phyloP scores from a whole-genome alignment of 2,888 invertebrate genomes.

The Oconnorella tubifera region DNA sequence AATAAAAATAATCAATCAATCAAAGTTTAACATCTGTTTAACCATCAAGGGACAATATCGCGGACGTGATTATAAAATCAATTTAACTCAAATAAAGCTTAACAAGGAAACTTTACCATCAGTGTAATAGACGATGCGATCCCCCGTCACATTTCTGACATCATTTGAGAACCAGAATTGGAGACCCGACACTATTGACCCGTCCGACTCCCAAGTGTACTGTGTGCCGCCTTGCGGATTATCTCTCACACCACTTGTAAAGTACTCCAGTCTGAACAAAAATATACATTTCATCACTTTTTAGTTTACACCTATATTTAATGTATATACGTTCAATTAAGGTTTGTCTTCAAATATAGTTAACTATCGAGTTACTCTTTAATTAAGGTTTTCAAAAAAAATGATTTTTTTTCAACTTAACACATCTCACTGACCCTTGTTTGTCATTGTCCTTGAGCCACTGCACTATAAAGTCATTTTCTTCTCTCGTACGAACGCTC shows the following conservation, averaged over 20 bases:
- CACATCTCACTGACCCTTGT: slow-evolving; percentile 17
- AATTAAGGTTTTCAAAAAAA: too few species aligned
- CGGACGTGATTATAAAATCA: too few species aligned
- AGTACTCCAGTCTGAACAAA: slow-evolving; percentile 71
- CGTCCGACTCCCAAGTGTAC: slow-evolving; percentile 67
- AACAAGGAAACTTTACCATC: too few species aligned
- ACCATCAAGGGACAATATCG: too few species aligned
- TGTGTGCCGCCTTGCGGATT: slow-evolving; percentile 6
- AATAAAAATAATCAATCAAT: too few species aligned
- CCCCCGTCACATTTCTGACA: slow-evolving; percentile 52
- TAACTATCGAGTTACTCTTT: too few species aligned
- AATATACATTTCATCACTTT: not conserved
- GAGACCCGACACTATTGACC: slow-evolving; percentile 57
- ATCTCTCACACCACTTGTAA: slow-evolving; percentile 66
- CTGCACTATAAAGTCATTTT: slow-evolving; percentile 80
- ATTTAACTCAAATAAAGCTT: too few species aligned
- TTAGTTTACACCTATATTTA: not conserved
- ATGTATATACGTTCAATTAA: too few species aligned
- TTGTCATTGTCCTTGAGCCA: slow-evolving; percentile 67
- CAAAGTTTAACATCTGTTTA: too few species aligned
- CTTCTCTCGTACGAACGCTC: slow-evolving; percentile 75
- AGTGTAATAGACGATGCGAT: slow-evolving; percentile 47
- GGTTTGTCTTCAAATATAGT: too few species aligned
- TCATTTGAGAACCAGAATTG: slow-evolving; percentile 44
- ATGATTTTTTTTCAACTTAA: not conserved